Evolutionary conservation across 2,113 vertebrate genomes (phyloP).

Genomic region (Gila orcuttii): DNA sequence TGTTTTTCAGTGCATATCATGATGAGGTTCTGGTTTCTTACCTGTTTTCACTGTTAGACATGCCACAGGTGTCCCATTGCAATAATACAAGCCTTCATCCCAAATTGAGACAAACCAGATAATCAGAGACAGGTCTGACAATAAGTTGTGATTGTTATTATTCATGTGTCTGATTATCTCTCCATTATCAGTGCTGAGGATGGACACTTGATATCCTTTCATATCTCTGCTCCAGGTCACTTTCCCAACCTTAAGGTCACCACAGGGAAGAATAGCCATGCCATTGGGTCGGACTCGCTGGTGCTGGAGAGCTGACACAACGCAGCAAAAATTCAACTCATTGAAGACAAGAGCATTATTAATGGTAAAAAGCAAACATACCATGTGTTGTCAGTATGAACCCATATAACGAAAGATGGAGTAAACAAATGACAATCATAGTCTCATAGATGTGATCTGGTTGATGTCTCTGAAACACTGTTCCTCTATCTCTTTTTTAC

Average conservation of each 20-base stretch:
- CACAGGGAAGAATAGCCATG: conserved; percentile 22
- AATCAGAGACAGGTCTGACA: conserved; percentile 12
- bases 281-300: conserved; percentile 19
- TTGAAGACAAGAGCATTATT: neutral
- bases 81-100: conserved; percentile 32
- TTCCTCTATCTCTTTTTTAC: neutral
- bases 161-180: conserved; percentile 18
- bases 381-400: neutral
- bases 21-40: neutral
- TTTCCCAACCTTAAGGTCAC: neutral
- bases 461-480: neutral
- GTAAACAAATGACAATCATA: neutral
- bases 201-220: conserved; percentile 29
- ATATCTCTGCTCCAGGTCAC: conserved; percentile 49
- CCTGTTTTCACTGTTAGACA: conserved; percentile 22
- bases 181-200: conserved; percentile 11
- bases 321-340: neutral
- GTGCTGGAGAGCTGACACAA: conserved; percentile 1
- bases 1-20: too few relatives aligned
- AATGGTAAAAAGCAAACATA: neutral
- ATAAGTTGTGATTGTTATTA: neutral
- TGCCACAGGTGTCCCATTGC: conserved; percentile 5
- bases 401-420: neutral
- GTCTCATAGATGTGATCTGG: neutral
- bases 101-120: conserved; percentile 14